Percentiles rank a stretch among this genome's conserved stretches.
phyloP scores from a whole-genome alignment of 2,113 vertebrate species.

The Piprites chloris region DNA sequence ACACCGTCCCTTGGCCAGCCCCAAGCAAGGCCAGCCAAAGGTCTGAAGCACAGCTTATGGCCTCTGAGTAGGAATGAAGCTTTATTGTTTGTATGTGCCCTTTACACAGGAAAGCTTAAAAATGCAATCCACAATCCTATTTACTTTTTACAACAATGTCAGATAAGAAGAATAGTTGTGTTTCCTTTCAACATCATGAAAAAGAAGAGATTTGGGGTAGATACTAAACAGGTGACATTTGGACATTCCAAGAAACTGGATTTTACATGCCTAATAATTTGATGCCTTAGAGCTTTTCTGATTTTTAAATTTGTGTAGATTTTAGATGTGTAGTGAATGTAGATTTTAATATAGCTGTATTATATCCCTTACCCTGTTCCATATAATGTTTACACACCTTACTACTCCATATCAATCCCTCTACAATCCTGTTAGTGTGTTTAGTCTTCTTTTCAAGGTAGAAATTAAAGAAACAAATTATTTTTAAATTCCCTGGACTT shows the following conservation, averaged over 20 bases:
- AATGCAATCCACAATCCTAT: background rate
- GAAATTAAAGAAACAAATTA: background rate
- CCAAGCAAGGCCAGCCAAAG: background rate
- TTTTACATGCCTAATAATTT: background rate
- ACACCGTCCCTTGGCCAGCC: background rate
- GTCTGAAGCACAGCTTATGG: background rate
- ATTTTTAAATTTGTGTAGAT: too few species aligned
- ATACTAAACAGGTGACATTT: background rate
- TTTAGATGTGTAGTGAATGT: too few species aligned
- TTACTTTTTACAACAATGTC: background rate
- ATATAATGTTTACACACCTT: too few species aligned
- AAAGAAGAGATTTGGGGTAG: fast-evolving
- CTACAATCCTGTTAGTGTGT: too few species aligned
- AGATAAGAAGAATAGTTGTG: background rate
- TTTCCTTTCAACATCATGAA: background rate
- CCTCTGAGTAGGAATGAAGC: background rate
- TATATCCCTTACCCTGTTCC: too few species aligned
- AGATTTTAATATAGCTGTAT: too few species aligned
- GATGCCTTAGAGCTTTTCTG: too few species aligned
- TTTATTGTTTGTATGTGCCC: fast-evolving
- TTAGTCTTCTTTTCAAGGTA: too few species aligned
- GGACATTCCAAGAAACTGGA: background rate
- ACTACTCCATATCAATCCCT: too few species aligned
- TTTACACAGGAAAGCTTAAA: background rate
- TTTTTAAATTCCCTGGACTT: background rate